These are phyloP conservation scores for Nipponacmea schrenckii DNA, from an alignment of 2,888 invertebrate genomes.

Conservation along the genomic window DNA sequence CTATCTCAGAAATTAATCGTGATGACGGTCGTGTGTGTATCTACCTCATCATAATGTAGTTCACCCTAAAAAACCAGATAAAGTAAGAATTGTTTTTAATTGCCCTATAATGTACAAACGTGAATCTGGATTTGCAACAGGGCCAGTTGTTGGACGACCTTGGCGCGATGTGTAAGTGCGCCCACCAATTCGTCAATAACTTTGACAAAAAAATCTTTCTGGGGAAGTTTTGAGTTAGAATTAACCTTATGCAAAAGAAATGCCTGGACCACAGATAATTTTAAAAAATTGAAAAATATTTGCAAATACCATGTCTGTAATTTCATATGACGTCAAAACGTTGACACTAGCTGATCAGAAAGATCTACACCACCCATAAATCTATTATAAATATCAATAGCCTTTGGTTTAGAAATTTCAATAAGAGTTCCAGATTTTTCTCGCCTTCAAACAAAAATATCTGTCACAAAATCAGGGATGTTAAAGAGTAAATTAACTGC, in stretches of 20 bases:
- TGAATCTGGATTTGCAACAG: neutral
- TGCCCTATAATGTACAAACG: conserved; percentile 26
- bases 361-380: neutral
- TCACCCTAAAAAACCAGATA: conserved; percentile 14
- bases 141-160: neutral
- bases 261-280: neutral
- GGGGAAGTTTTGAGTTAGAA: neutral
- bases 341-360: conserved; percentile 1
- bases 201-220: neutral
- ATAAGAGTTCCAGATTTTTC: neutral
- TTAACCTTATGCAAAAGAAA: neutral
- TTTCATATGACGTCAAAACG: no score
- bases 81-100: conserved; percentile 30
- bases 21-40: neutral
- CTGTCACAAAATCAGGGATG: neutral
- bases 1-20: neutral
- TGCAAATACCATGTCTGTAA: neutral
- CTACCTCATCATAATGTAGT: neutral
- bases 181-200: neutral
- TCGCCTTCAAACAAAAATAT: neutral
- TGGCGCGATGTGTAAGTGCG: neutral
- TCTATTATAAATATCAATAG: conserved; percentile 1
- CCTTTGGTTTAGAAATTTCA: neutral
- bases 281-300: neutral
- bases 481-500: neutral